Conservation (phyloP, 2,113 vertebrate genomes). For the Calidris pygmaea region DNA sequence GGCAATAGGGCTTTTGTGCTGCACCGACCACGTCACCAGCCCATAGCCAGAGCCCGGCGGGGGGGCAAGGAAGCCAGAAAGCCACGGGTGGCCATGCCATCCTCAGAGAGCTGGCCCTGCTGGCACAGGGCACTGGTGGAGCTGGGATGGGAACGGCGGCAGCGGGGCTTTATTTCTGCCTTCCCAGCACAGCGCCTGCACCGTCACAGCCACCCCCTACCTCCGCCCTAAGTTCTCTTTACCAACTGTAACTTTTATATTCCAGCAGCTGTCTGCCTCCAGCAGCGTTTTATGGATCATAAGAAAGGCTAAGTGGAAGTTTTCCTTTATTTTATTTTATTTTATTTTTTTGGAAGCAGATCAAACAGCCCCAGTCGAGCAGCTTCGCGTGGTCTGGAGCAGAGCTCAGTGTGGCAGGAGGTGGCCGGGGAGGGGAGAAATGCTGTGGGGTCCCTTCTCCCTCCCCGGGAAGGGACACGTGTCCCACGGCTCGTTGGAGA, state of each 20-base stretch:
- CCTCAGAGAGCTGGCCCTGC: not conserved
- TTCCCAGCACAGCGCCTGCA: not conserved
- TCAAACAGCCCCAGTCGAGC: fast-evolving
- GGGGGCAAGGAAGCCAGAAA: no score
- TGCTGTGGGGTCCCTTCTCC: not conserved
- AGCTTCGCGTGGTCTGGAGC: not conserved
- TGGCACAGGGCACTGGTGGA: fast-evolving
- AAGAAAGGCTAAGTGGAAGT: slow-evolving; percentile 40
- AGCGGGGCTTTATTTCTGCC: not conserved
- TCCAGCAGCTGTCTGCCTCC: slow-evolving; percentile 39
- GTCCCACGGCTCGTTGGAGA: fast-evolving
- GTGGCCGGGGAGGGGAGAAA: not conserved
- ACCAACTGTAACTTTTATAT: not conserved
- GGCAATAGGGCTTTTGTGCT: not conserved
- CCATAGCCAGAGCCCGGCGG: fast-evolving
- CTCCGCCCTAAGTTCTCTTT: not conserved
- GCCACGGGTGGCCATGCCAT: fast-evolving
- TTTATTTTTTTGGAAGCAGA: not conserved
- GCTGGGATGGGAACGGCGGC: fast-evolving
- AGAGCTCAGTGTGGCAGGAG: not conserved
- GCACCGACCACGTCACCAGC: fast-evolving
- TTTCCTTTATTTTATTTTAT: not conserved
- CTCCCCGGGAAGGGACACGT: fast-evolving
- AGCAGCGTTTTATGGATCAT: slow-evolving; percentile 32
- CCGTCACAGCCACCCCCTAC: not conserved